Percentiles rank a stretch among this genome's conserved stretches.
phyloP scores from a whole-genome alignment of 1,140 invertebrate genomes.

The Druon quercuslanigerum region DNA sequence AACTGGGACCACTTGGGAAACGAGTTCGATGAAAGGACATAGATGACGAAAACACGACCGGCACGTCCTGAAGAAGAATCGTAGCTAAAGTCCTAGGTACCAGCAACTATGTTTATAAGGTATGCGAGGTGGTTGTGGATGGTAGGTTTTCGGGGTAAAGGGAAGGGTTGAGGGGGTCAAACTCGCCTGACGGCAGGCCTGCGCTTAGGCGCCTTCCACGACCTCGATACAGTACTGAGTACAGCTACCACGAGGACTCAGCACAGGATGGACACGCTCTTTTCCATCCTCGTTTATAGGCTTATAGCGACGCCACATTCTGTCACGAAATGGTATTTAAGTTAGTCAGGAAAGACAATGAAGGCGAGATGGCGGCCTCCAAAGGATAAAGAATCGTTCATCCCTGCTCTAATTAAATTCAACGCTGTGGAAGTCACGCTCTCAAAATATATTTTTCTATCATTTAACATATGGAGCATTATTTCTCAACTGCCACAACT shows the following conservation, averaged over 20 bases:
- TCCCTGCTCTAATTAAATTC: background rate
- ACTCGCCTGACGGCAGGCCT: constrained; percentile 18
- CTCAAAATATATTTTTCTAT: background rate
- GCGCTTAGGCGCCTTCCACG: constrained; percentile 25
- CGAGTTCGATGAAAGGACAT: constrained; percentile 17
- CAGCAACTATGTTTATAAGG: constrained; percentile 26
- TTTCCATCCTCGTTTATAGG: constrained; percentile 28
- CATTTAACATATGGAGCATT: too few species aligned
- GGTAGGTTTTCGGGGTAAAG: constrained; percentile 11
- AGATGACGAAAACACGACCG: constrained; percentile 24
- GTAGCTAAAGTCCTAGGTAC: constrained; percentile 29
- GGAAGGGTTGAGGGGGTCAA: constrained; percentile 24
- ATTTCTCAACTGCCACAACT: too few species aligned
- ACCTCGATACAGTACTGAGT: background rate
- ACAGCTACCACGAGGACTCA: constrained; percentile 17
- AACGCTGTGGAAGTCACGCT: background rate
- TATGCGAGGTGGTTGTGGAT: background rate
- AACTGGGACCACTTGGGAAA: constrained; percentile 26
- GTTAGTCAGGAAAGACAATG: constrained; percentile 1
- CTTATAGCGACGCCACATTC: constrained; percentile 11
- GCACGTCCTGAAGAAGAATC: constrained; percentile 29
- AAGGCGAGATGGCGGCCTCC: background rate
- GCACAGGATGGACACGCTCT: background rate
- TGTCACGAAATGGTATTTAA: constrained; percentile 24
- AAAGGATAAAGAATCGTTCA: constrained; percentile 22